Base-by-base conservation (phyloP, 2,113 vertebrate genomes). In the Eublepharis macularius region DNA sequence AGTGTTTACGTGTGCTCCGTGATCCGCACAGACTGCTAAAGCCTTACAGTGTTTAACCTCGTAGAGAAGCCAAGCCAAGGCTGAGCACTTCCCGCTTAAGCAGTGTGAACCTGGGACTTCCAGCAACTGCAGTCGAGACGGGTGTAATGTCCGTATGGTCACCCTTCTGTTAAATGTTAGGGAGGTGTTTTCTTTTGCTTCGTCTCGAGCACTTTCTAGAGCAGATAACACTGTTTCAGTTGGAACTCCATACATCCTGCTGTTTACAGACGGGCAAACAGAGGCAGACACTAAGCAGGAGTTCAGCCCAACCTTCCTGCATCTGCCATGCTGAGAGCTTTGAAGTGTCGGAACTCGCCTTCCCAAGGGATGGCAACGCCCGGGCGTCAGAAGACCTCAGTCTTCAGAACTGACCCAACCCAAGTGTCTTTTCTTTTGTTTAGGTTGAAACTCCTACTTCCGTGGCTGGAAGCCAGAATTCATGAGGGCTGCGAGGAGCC, bases 401-500 rank as follows among this genome's bases (percentile, higher is more conserved):
- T 29, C 29, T 36, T 47, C 7, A 17, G 51, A 11, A 63, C 4
- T 24, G 2, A 8, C 8, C 26, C 8, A 21, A 57, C 14, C 4
- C 17, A 36, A 63, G 57, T 86, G 74, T 72, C 1, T 0, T 0
- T 89, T 87, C 45, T 32, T 80, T 86, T 54, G 34, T 36, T 36
- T 94, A 99, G 98, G 93, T 96, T 99, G 92, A 99, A 99, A 95
- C 96, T 99, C 81, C 97, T 99, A 80, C 94, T 99, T 72, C 98
- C 98, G 69, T 99, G 98, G 98, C 95, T 99, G 89, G 98, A 99
- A 95, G 97, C 98, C 82, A 97, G 98, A 90, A 99, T 99, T 91
- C 98, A 99, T 0, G 98, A 99, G 93, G 98, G 98, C 74, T 99
- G 98, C 83, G 98, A 99, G 90, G 98, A 99, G 86, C 98, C 98